A percentile compares a stretch with the other conserved stretches of the same genome.
Evolutionary conservation across 2,797 vertebrate species (phyloP).

Genomic region (Lemur catta): DNA sequence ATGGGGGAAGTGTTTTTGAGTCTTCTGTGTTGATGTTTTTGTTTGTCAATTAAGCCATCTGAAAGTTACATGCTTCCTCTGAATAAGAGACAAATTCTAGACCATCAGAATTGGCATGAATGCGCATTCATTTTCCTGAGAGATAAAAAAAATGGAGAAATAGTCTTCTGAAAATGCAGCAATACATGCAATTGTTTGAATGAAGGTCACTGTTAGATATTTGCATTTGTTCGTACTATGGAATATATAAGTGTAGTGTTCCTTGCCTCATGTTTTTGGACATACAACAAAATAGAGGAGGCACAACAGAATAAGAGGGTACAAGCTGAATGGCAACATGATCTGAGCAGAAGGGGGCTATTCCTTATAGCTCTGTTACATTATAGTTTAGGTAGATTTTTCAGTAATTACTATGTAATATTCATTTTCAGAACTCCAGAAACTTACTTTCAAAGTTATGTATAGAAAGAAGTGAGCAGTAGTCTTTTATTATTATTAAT

Average conservation of each 20-base stretch:
- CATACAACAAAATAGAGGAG: neutral
- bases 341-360: neutral
- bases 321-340: neutral
- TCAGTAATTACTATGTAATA: neutral
- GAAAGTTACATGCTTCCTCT: neutral
- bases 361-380: neutral
- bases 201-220: neutral
- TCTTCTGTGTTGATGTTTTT: neutral
- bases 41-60: neutral
- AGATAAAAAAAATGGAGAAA: neutral
- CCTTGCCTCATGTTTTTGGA: neutral
- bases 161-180: neutral
- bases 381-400: neutral
- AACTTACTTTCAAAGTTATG: neutral
- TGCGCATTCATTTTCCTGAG: neutral
- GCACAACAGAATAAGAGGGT: neutral
- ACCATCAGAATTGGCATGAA: neutral
- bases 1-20: neutral
- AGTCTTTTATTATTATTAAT: no score
- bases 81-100: neutral
- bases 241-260: neutral
- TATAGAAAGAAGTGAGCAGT: neutral
- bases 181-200: neutral
- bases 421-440: constrained; percentile 22
- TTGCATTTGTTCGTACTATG: neutral